phyloP scores from a whole-genome alignment of 2,888 invertebrate species.

The Cantharis lateralis region DNA sequence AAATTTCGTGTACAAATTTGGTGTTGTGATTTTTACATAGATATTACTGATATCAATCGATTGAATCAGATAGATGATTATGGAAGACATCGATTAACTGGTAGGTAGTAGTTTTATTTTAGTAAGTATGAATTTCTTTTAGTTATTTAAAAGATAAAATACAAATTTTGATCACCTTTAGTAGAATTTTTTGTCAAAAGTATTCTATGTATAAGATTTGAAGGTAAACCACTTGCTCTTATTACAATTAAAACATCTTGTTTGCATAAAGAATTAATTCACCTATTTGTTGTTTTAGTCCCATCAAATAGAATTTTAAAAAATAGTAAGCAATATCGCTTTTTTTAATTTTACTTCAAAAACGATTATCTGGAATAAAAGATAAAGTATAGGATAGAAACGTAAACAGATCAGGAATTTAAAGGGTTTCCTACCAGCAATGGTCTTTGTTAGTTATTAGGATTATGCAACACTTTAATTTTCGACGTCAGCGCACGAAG shows the following conservation, averaged over 20 bases:
- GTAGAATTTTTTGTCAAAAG: not conserved
- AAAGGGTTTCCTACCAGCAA: too few relatives aligned
- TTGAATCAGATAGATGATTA: conserved; percentile 46
- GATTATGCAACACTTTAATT: too few relatives aligned
- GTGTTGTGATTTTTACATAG: not conserved
- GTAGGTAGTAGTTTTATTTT: conserved; percentile 38
- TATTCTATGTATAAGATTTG: not conserved
- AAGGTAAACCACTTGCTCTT: not conserved
- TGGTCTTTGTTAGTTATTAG: too few relatives aligned
- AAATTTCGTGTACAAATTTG: not conserved
- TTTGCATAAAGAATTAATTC: not conserved
- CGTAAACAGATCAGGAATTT: too few relatives aligned
- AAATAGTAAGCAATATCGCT: not conserved
- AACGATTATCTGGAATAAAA: too few relatives aligned
- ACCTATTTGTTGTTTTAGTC: not conserved
- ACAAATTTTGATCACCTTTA: conserved; percentile 4
- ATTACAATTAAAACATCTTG: not conserved
- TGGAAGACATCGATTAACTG: conserved; percentile 50
- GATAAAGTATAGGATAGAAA: too few relatives aligned
- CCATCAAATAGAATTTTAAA: not conserved
- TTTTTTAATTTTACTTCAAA: too few relatives aligned
- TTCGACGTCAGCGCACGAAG: too few relatives aligned
- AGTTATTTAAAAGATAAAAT: not conserved
- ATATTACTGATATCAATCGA: not conserved
- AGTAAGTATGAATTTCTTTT: not conserved